Evolutionary conservation across 2,888 invertebrate genomes (phyloP).

Genomic region (Iselma pallidipennis): DNA sequence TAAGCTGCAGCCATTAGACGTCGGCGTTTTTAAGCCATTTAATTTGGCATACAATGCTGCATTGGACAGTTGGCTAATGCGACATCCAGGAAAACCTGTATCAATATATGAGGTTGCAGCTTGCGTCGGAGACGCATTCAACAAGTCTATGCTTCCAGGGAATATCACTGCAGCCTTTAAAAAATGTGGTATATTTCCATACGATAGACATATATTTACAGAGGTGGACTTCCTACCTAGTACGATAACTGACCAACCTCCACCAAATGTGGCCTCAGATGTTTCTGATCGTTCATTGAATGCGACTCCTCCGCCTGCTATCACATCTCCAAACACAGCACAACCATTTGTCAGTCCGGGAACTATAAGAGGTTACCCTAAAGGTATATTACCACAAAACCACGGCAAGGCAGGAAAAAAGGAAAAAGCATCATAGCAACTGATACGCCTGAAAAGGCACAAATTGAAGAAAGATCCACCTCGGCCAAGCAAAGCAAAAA

Average conservation of each 20-base stretch:
- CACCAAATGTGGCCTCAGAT: no score
- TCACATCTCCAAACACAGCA: no score
- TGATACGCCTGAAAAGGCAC: no score
- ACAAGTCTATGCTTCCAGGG: conserved; percentile 42
- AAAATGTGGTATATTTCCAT: conserved; percentile 42
- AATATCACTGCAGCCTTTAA: conserved; percentile 47
- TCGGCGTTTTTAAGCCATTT: conserved; percentile 7
- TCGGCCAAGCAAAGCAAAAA: no score
- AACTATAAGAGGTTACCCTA: no score
- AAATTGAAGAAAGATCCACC: no score
- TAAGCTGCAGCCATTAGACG: conserved; percentile 15
- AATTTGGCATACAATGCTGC: conserved; percentile 13
- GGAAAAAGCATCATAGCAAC: no score
- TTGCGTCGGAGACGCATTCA: conserved; percentile 44
- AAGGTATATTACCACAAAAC: no score
- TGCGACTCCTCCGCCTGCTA: no score
- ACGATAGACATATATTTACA: conserved; percentile 19
- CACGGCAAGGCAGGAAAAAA: no score
- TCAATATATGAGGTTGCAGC: conserved; percentile 51
- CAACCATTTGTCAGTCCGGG: no score
- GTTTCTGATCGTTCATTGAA: no score
- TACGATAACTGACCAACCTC: conserved; percentile 23
- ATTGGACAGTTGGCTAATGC: conserved; percentile 45
- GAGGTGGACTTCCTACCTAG: conserved; percentile 24
- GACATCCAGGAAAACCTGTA: conserved; percentile 49